phyloP scores from a whole-genome alignment of 2,888 invertebrate species.

The Clepsis dumicolana region DNA sequence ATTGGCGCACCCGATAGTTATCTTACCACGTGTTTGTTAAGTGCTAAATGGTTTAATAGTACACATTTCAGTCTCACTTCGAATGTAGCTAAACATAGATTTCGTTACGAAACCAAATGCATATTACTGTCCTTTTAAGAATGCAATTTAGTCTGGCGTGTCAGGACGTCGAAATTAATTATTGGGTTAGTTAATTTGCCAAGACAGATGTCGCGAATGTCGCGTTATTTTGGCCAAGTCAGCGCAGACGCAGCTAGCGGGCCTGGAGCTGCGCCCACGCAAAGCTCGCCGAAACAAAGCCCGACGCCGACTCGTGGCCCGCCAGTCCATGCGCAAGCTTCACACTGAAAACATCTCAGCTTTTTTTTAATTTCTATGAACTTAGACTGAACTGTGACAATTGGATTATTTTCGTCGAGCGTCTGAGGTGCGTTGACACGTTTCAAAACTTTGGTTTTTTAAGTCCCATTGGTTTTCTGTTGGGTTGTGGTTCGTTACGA shows the following conservation, averaged over 20 bases:
- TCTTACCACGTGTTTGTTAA: conserved; percentile 5
- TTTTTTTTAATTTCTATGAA: conserved; percentile 21
- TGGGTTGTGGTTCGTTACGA: background rate
- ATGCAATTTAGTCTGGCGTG: conserved; percentile 29
- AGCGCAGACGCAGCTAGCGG: conserved; percentile 34
- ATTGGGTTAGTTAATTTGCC: conserved; percentile 68
- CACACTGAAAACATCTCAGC: conserved; percentile 66
- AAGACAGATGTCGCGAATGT: conserved; percentile 70
- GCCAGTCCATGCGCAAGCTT: conserved; percentile 78
- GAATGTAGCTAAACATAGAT: background rate
- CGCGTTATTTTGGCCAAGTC: conserved; percentile 64
- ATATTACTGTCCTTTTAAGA: conserved; percentile 29
- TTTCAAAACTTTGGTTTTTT: background rate
- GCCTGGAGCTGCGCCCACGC: conserved; percentile 67
- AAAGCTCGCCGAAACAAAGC: conserved; percentile 74
- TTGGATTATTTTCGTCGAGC: conserved; percentile 32
- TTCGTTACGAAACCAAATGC: conserved; percentile 4
- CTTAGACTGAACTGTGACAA: conserved; percentile 25
- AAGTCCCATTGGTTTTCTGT: conserved; percentile 1
- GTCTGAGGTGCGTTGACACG: conserved; percentile 24
- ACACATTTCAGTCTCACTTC: too few species aligned
- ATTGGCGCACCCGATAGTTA: conserved; percentile 55
- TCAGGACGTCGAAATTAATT: conserved; percentile 64
- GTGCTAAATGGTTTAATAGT: conserved; percentile 14
- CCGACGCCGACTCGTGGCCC: conserved; percentile 56